phyloP scores from a whole-genome alignment of 2,888 invertebrate genomes.

The Megalurothrips usitatus region DNA sequence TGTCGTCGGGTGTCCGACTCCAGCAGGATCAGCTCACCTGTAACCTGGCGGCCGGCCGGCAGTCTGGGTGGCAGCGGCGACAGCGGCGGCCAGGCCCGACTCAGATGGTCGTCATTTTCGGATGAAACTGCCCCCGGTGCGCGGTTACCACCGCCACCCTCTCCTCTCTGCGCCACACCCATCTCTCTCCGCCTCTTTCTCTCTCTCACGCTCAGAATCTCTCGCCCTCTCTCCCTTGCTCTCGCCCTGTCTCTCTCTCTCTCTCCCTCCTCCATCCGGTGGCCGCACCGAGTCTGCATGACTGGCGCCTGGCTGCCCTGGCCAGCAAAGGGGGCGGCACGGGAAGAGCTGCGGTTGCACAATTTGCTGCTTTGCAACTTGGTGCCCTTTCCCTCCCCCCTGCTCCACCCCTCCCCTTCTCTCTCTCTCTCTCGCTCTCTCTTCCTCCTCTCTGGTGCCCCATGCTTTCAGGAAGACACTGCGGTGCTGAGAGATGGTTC shows the following conservation, averaged over 20 bases:
- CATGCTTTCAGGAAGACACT: neutral
- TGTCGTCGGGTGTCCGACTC: neutral
- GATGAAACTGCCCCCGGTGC: neutral
- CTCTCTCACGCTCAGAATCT: neutral
- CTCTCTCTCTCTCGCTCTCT: neutral
- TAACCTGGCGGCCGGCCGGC: no score
- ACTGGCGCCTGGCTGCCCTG: no score
- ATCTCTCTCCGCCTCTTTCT: neutral
- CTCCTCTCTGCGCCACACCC: neutral
- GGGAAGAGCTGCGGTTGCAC: conserved; percentile 19
- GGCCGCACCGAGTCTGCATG: neutral
- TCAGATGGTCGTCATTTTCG: no score
- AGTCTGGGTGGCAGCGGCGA: no score
- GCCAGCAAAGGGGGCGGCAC: neutral
- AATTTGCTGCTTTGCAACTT: conserved; percentile 24
- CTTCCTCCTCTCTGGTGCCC: neutral
- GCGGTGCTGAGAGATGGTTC: neutral
- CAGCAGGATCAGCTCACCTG: no score
- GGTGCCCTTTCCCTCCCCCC: neutral
- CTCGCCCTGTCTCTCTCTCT: neutral
- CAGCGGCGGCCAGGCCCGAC: no score
- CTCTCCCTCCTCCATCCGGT: neutral
- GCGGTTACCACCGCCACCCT: neutral
- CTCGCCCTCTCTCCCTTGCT: neutral
- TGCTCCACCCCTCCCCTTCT: neutral